Conservation (phyloP, 2,113 vertebrate species). For the Alces alces region DNA sequence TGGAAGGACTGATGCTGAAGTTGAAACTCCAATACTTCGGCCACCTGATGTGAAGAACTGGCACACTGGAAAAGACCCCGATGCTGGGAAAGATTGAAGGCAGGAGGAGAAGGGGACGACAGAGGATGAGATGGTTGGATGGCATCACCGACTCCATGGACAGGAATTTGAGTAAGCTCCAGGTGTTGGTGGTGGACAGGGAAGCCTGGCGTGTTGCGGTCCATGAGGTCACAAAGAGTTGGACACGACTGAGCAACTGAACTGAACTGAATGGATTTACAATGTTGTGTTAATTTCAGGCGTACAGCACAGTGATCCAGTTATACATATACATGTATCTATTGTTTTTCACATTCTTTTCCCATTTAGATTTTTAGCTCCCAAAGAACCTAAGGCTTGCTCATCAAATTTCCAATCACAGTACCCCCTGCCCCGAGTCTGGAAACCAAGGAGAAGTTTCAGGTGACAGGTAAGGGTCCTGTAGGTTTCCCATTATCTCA, state of each 20-base stretch:
- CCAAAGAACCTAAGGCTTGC: neutral
- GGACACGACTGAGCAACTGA: neutral
- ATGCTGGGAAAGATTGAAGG: neutral
- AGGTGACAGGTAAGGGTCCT: neutral
- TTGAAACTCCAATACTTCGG: neutral
- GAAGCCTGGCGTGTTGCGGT: fast-evolving
- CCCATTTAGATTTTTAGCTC: neutral
- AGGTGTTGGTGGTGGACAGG: neutral
- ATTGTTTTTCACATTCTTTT: neutral
- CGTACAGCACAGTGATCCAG: neutral
- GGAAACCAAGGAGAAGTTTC: neutral
- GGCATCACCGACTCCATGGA: neutral
- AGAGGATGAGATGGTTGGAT: neutral
- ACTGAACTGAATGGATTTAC: neutral
- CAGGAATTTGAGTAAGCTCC: neutral
- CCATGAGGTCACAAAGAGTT: neutral
- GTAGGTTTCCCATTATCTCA: neutral
- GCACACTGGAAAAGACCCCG: neutral
- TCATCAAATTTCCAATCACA: neutral
- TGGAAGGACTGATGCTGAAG: neutral
- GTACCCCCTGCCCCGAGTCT: fast-evolving
- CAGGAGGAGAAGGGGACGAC: neutral
- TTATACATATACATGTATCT: neutral
- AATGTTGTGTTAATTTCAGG: neutral
- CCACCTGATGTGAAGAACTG: neutral